Evolutionary conservation across 2,797 vertebrate genomes (phyloP), one percentile per base, ranked within the genome.

Genomic region (Crax fasciolata): DNA sequence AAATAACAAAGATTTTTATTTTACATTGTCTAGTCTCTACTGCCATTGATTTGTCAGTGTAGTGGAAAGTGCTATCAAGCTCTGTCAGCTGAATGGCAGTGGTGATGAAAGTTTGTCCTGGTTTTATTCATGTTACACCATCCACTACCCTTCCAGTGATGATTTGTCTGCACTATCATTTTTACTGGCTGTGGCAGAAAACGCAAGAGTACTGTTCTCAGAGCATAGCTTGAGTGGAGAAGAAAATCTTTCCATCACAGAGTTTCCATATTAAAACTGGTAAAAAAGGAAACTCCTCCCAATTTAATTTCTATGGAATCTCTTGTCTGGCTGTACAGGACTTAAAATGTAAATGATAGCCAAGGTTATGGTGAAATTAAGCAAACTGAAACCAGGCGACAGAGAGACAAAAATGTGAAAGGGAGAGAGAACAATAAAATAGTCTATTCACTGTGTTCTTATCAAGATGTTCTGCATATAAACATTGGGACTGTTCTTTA

Each of bases 31-130:
- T 41, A 75, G 65, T 44, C 35, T 89, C 81, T 78, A 49, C 9
- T 46, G 58, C 51, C 89, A 93, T 73, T 62, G 74, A 93, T 91
- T 95, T 95, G 84, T 83, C 68, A 81, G 66, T 79, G 75, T 76
- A 92, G 90, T 76, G 84, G 93, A 96, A 93, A 91, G 72, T 20
- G 16, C 35, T 65, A 30, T 74, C 61, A 62, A 38, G 51, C 24
- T 78, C 55, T 86, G 78, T 88, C 91, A 93, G 75, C 71, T 54
- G 75, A 91, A 54, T 70, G 70, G 51, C 73, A 49, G 61, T 13
- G 43, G 65, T 75, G 76, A 92, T 88, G 92, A 92, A 93, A 92
- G 59, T 57, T 75, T 92, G 79, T 59, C 82, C 87, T 85, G 72
- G 11, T 85, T 92, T 91, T 81, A 46, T 32, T 93, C 38, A 30